phyloP scores from a whole-genome alignment of 2,113 vertebrate genomes.

The Alligator sinensis region DNA sequence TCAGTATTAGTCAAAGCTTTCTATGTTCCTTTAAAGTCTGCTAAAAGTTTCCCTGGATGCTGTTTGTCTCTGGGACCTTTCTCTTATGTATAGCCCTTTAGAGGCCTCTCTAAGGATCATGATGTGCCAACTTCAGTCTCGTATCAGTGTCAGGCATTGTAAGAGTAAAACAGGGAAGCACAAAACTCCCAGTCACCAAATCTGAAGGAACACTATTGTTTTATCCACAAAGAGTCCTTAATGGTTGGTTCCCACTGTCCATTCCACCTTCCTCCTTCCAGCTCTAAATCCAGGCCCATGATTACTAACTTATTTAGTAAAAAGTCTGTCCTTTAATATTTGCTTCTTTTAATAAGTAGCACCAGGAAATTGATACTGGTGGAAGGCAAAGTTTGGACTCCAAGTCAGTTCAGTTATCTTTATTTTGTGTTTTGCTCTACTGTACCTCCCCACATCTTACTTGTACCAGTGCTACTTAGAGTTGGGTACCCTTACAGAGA shows the following conservation, averaged over 20 bases:
- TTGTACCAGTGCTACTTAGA: not conserved
- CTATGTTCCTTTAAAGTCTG: not conserved
- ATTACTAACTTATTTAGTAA: not conserved
- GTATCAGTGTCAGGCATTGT: not conserved
- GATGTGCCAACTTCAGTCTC: not conserved
- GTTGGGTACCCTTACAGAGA: not conserved
- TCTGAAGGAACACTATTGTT: not conserved
- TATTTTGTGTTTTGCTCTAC: not conserved
- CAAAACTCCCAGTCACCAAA: not conserved
- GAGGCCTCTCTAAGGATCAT: not conserved
- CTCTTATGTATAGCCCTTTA: not conserved
- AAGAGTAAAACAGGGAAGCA: not conserved
- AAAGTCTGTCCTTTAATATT: not conserved
- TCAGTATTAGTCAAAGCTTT: not conserved
- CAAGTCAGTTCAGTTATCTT: not conserved
- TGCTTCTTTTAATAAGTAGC: not conserved
- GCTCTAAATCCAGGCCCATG: not conserved
- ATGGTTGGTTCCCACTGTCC: not conserved
- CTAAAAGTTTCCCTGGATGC: not conserved
- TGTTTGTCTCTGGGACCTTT: not conserved
- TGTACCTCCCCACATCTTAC: not conserved
- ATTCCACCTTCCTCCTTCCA: not conserved
- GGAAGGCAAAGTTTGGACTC: not conserved
- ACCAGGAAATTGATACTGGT: not conserved
- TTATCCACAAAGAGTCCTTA: not conserved